These are phyloP conservation scores for Dicranocentrus wangi DNA, from an alignment of 2,888 invertebrate genomes.

Conservation along the genomic window DNA sequence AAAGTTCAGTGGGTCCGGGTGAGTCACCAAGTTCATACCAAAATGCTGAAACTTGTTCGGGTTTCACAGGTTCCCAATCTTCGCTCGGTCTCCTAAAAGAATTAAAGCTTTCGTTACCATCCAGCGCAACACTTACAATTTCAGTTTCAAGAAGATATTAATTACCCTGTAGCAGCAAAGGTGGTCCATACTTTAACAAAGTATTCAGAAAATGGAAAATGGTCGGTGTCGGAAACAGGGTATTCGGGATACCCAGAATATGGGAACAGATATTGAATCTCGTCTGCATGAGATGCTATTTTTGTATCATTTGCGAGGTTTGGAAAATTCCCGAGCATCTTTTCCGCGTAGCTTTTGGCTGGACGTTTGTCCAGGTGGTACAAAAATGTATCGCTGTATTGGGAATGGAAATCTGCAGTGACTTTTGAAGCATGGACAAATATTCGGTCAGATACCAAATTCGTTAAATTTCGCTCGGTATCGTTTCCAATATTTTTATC, in stretches of 20 bases:
- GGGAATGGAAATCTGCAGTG: conserved; percentile 39
- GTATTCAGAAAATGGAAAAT: conserved; percentile 62
- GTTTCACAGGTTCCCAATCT: conserved; percentile 33
- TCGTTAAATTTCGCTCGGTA: conserved; percentile 48
- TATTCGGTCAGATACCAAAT: conserved; percentile 53
- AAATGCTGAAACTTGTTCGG: neutral
- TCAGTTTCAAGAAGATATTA: too few species aligned
- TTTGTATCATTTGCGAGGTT: conserved; percentile 4
- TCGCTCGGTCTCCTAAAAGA: conserved; percentile 4
- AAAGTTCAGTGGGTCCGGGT: conserved; percentile 24
- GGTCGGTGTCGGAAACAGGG: conserved; percentile 30
- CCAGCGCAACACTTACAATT: neutral
- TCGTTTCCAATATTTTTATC: conserved; percentile 55
- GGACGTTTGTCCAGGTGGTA: conserved; percentile 56
- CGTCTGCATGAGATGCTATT: conserved; percentile 59
- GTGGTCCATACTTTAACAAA: conserved; percentile 56
- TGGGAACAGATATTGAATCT: conserved; percentile 61
- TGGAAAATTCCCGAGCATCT: conserved; percentile 29
- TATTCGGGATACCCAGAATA: conserved; percentile 61
- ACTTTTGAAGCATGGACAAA: conserved; percentile 54
- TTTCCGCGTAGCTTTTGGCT: conserved; percentile 51
- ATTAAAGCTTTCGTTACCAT: neutral
- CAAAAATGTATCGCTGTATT: conserved; percentile 37
- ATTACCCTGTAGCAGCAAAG: conserved; percentile 66
- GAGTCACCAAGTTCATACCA: conserved; percentile 63